Evolutionary conservation across 2,888 invertebrate genomes (phyloP).

Genomic region (Tigriopus californicus): DNA sequence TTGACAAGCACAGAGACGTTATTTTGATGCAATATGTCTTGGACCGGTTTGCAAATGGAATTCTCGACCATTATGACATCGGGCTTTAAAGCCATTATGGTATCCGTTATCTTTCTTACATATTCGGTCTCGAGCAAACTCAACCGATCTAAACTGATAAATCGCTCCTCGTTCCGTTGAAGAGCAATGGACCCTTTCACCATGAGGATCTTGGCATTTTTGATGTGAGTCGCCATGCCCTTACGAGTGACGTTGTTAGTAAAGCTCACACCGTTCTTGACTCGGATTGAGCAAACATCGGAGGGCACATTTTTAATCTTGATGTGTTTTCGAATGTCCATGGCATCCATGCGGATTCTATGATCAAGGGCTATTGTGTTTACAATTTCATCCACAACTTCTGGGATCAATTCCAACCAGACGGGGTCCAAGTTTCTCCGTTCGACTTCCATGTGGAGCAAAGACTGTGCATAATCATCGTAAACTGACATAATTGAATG

Average conservation of each 20-base stretch:
- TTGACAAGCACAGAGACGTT: constrained; percentile 72
- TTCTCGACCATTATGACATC: constrained; percentile 76
- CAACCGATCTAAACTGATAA: constrained; percentile 16
- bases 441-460: no score
- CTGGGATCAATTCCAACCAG: neutral
- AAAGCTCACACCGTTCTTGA: constrained; percentile 3
- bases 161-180: neutral
- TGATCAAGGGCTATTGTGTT: neutral
- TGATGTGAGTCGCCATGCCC: neutral
- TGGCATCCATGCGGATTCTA: neutral
- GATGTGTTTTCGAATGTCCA: neutral
- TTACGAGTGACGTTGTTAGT: neutral
- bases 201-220: neutral
- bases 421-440: neutral
- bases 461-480: no score
- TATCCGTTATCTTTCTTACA: constrained; percentile 59
- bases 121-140: constrained; percentile 55
- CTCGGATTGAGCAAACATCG: neutral
- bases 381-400: neutral
- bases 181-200: neutral
- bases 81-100: constrained; percentile 64
- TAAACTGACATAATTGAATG: no score
- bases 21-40: constrained; percentile 56
- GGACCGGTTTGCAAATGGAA: constrained; percentile 53
- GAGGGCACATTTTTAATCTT: constrained; percentile 56